These are phyloP conservation scores for Helobdella robusta DNA, from an alignment of 2,888 invertebrate species.

Conservation along the genomic window DNA sequence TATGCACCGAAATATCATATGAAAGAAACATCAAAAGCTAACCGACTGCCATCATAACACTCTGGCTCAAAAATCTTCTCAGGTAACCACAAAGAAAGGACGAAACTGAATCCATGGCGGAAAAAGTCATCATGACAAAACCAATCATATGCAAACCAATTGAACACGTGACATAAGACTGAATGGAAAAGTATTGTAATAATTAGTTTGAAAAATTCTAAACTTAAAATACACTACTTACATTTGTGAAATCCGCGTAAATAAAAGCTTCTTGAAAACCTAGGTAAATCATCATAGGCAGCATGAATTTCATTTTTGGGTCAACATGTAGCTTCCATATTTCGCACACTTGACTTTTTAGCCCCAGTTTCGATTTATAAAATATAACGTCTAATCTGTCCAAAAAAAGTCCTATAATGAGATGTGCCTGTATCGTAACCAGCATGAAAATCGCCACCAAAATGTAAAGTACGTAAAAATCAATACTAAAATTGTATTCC, in stretches of 20 bases:
- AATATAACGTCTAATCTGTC: slow-evolving; percentile 38
- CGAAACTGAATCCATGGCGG: slow-evolving; percentile 82
- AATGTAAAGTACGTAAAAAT: slow-evolving; percentile 34
- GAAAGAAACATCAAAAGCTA: slow-evolving; percentile 29
- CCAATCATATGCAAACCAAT: slow-evolving; percentile 77
- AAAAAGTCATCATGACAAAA: slow-evolving; percentile 93
- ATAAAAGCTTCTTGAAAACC: slow-evolving; percentile 41
- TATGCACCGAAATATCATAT: too few relatives aligned
- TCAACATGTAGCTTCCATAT: slow-evolving; percentile 38
- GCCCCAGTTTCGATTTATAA: slow-evolving; percentile 28
- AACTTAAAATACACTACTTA: slow-evolving; percentile 5
- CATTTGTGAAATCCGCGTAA: slow-evolving; percentile 38
- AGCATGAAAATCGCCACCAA: slow-evolving; percentile 38
- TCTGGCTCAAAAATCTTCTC: slow-evolving; percentile 81
- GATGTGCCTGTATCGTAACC: slow-evolving; percentile 37
- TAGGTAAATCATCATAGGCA: slow-evolving; percentile 40
- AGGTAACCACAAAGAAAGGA: slow-evolving; percentile 83
- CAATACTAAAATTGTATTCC: slow-evolving; percentile 24
- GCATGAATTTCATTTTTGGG: slow-evolving; percentile 38
- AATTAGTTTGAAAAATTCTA: not conserved
- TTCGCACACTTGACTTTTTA: slow-evolving; percentile 29
- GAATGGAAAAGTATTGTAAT: slow-evolving; percentile 16
- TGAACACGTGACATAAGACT: slow-evolving; percentile 45
- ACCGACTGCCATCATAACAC: slow-evolving; percentile 60
- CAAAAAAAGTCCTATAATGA: slow-evolving; percentile 38